Percentiles rank a stretch among this genome's conserved stretches.
These are phyloP conservation scores for Scelioninae gen. 1 DNA, from an alignment of 2,888 invertebrate species.

Conservation along the genomic window DNA sequence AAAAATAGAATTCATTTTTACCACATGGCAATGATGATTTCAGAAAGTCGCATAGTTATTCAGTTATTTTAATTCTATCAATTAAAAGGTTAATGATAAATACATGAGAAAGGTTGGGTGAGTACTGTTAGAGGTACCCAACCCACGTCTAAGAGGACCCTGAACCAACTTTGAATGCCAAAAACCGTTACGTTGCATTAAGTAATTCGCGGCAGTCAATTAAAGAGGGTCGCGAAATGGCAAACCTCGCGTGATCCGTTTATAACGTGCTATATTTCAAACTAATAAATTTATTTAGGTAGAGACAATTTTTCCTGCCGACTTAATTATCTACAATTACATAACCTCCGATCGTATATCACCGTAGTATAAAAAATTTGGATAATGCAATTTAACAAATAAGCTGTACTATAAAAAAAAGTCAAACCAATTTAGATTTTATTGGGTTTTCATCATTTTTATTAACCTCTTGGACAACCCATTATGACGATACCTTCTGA, in stretches of 20 bases:
- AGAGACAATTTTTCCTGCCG: constrained; percentile 45
- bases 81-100: constrained; percentile 64
- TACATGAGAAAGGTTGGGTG: constrained; percentile 63
- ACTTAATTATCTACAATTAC: constrained; percentile 61
- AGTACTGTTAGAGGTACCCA: constrained; percentile 61
- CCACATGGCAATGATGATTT: too few species aligned
- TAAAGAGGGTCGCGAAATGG: constrained; percentile 69
- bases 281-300: constrained; percentile 63
- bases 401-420: constrained; percentile 30
- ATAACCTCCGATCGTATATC: constrained; percentile 51
- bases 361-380: constrained; percentile 22
- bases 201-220: constrained; percentile 70
- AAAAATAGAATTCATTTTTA: too few species aligned
- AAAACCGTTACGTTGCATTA: constrained; percentile 70
- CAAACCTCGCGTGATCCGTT: constrained; percentile 67
- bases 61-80: constrained; percentile 59
- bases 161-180: constrained; percentile 67
- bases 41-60: too few species aligned
- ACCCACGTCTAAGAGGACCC: constrained; percentile 56
- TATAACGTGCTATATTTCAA: constrained; percentile 66
- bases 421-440: constrained; percentile 31
- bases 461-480: background rate
- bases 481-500: background rate
- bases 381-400: constrained; percentile 40
- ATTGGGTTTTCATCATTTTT: constrained; percentile 10